Evolutionary conservation across 2,113 vertebrate genomes (phyloP), one percentile per base, ranked within the genome.

Genomic region (Fulica atra): DNA sequence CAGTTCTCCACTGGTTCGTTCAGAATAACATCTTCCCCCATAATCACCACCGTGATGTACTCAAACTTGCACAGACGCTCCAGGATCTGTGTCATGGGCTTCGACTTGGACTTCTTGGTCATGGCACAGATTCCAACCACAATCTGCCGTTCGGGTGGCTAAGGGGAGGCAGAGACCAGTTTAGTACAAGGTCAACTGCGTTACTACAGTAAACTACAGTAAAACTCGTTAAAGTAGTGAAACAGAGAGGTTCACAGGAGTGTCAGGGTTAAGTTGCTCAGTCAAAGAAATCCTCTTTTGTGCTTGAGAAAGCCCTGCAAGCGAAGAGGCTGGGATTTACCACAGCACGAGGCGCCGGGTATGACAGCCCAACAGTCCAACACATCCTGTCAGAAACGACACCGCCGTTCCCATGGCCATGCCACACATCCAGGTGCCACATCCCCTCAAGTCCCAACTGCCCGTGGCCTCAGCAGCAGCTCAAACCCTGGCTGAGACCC

Each of bases 61-160:
- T 99, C 99, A 53, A 99, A 99, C 96, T 98, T 98, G 98, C 99
- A 99, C 86, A 99, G 98, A 86, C 99, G 98, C 96, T 99, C 99
- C 96, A 99, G 98, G 96, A 99, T 99, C 97, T 99, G 99, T 51
- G 99, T 99, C 99, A 99, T 99, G 56, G 99, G 99, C 97, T 99
- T 99, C 33, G 99, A 99, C 97, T 99, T 99, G 81, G 99, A 99
- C 97, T 99, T 99, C 97, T 99, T 99, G 98, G 99, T 99, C 99
- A 99, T 99, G 95, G 99, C 99, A 96, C 99, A 99, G 97, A 99
- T 99, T 94, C 99, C 99, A 90, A 99, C 99, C 94, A 99, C 97
- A 18, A 99, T 99, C 98, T 99, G 99, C 92, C 97, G 98, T 97
- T 99, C 99, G 4, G 99, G 99, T 91, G 98, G 99, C 99, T 99